Evolutionary conservation across 2,113 vertebrate genomes (phyloP).

Genomic region (Seriola rivoliana): DNA sequence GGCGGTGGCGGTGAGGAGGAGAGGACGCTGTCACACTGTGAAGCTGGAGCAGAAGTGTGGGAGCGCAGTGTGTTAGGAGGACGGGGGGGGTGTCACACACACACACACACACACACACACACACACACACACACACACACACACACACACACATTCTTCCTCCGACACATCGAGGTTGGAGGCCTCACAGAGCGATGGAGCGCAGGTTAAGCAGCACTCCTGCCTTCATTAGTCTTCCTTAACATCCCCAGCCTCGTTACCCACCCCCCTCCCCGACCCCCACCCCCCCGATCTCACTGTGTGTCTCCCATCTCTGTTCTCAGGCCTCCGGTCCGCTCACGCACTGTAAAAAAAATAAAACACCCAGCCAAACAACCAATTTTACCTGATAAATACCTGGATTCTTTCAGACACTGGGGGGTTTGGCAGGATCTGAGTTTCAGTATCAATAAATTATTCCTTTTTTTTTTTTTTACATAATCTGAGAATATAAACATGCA

Average conservation of each 20-base stretch:
- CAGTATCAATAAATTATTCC: too few relatives aligned
- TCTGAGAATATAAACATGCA: not conserved
- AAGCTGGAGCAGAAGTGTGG: conserved; percentile 58
- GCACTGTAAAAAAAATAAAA: conserved; percentile 31
- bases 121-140: conserved; percentile 24
- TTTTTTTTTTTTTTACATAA: too few relatives aligned
- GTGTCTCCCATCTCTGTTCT: conserved; percentile 37
- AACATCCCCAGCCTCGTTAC: conserved; percentile 22
- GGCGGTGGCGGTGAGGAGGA: conserved; percentile 35
- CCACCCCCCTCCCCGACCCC: not conserved
- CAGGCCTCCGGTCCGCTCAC: conserved; percentile 15
- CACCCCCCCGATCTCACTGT: not conserved
- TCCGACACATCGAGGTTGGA: conserved; percentile 37
- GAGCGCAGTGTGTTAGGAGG: conserved; percentile 45
- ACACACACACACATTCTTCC: conserved; percentile 22
- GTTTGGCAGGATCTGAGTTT: too few relatives aligned
- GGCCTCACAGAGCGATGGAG: conserved; percentile 59
- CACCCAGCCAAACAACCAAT: too few relatives aligned
- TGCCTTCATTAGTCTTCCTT: conserved; percentile 66
- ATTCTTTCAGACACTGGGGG: too few relatives aligned
- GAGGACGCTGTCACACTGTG: conserved; percentile 62
- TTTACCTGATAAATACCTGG: too few relatives aligned
- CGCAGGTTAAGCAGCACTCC: conserved; percentile 65
- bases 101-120: conserved; percentile 16
- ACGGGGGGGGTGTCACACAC: not conserved